Base-by-base conservation (phyloP, 2,888 invertebrate species). In the Coenonympha arcania region DNA sequence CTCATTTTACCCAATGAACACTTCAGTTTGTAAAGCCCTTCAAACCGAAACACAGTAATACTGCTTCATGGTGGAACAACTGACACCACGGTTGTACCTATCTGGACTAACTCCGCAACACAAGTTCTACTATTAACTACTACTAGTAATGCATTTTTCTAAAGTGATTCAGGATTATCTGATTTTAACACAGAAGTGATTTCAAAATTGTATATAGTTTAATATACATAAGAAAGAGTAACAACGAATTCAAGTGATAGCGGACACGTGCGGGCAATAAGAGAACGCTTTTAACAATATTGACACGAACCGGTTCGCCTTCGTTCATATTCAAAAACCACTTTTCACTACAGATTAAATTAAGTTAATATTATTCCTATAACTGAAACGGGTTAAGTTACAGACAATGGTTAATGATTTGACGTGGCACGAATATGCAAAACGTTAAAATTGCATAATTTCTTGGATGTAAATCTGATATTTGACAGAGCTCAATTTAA, bases 281-380 rank as follows among this genome's bases (percentile, higher is more conserved):
- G 31, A 31, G 15, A 31, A 15, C 15, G 36, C 31, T 19, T 22
- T 45, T 39, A 13, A 36, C 40, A 46, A 51, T 36, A 41, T 40
- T 44, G 26, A 26, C 39, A 33, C 39, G 50, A 39, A 45, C 50
- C 46, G 18, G 49, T 39, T 50, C 18, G 22, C 34, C 28, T 24
- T 42, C 41, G 42, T 51, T 46, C 28, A 40, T 46, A 51, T 51
- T 36, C 50, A 34, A 30, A 31, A 31, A 2, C 6, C 16, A 9
- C 31, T 33, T 31, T 31, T 16, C 31, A 33, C 31, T 9, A 9
- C 15, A 15, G 31, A 31, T 31, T 16, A 4, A 30, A 30, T 30
- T 1, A 2, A 5, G 5, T 30, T 28, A 28, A 28, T 28, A 28
- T 4, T n/a, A 4, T 28, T 28, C n/a, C 26, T 28, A 8, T 28